A percentile compares a stretch with the other conserved stretches of the same genome.
Evolutionary conservation across 2,113 vertebrate genomes (phyloP).

Genomic region (Thalassoma bifasciatum): DNA sequence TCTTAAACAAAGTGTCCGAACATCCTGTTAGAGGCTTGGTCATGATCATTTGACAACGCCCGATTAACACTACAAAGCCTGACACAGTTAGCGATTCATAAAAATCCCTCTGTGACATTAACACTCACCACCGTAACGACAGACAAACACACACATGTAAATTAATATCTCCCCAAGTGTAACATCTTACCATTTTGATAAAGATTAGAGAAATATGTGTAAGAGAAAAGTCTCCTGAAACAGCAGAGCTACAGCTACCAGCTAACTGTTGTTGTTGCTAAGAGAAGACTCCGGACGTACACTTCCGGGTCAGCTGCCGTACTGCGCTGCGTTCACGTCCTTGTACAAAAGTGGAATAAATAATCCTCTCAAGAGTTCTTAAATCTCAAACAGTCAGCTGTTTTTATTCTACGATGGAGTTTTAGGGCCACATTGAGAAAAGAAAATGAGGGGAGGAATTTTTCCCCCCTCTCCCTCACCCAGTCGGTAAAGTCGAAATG

Average conservation of each 20-base stretch:
- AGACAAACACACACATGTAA: accelerated
- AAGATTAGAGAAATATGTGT: not conserved
- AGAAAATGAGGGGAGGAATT: too few species aligned
- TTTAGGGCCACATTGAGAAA: too few species aligned
- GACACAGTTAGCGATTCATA: not conserved
- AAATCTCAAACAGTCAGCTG: too few species aligned
- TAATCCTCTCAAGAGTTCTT: too few species aligned
- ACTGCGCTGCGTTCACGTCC: slow-evolving; percentile 11
- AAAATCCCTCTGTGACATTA: not conserved
- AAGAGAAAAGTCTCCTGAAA: not conserved
- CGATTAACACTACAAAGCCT: slow-evolving; percentile 41
- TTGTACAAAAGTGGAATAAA: not conserved
- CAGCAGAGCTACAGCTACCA: not conserved
- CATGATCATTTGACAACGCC: slow-evolving; percentile 59
- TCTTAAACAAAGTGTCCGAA: not conserved
- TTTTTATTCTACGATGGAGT: too few species aligned
- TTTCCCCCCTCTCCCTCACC: too few species aligned
- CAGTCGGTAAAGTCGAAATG: too few species aligned
- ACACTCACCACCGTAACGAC: not conserved
- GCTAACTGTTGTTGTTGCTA: slow-evolving; percentile 22
- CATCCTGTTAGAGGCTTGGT: not conserved
- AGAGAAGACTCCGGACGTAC: slow-evolving; percentile 8
- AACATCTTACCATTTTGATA: slow-evolving; percentile 32
- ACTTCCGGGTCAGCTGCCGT: slow-evolving; percentile 53
- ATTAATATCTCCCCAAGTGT: accelerated